A percentile compares a stretch with the other conserved stretches of the same genome.
Conservation (phyloP, 1,140 invertebrate genomes). For the Chrysoperla carnea region DNA sequence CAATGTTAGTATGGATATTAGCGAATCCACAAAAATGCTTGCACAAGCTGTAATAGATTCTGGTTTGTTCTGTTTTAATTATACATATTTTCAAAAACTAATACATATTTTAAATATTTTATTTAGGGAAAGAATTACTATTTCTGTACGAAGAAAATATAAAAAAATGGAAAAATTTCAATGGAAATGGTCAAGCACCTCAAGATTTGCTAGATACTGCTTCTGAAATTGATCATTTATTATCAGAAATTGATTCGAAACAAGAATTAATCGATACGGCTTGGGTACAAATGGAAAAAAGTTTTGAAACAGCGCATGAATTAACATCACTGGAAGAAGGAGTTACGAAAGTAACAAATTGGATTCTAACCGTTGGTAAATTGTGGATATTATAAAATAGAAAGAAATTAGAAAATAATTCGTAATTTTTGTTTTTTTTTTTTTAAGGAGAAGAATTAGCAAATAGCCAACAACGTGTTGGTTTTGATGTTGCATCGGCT, state of each 20-base stretch:
- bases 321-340: slow-evolving; percentile 39
- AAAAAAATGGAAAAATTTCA: too few species aligned
- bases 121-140: too few species aligned
- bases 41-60: slow-evolving; percentile 20
- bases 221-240: slow-evolving; percentile 30
- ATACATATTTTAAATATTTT: too few species aligned
- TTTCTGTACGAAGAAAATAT: too few species aligned
- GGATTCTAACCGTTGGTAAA: slow-evolving; percentile 39
- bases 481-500: slow-evolving; percentile 48
- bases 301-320: slow-evolving; percentile 37
- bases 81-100: not conserved
- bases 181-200: slow-evolving; percentile 17
- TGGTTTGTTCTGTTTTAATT: slow-evolving; percentile 17
- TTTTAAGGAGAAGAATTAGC: slow-evolving; percentile 47
- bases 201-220: slow-evolving; percentile 42
- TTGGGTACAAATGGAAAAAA: slow-evolving; percentile 38
- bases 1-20: slow-evolving; percentile 23
- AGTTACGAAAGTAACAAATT: slow-evolving; percentile 49
- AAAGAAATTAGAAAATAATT: too few species aligned
- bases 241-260: slow-evolving; percentile 38
- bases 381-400: too few species aligned
- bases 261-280: slow-evolving; percentile 38
- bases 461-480: slow-evolving; percentile 48
- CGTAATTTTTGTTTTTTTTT: too few species aligned
- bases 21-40: slow-evolving; percentile 23